phyloP scores from a whole-genome alignment of 2,888 invertebrate genomes.

The Morpho achilles region DNA sequence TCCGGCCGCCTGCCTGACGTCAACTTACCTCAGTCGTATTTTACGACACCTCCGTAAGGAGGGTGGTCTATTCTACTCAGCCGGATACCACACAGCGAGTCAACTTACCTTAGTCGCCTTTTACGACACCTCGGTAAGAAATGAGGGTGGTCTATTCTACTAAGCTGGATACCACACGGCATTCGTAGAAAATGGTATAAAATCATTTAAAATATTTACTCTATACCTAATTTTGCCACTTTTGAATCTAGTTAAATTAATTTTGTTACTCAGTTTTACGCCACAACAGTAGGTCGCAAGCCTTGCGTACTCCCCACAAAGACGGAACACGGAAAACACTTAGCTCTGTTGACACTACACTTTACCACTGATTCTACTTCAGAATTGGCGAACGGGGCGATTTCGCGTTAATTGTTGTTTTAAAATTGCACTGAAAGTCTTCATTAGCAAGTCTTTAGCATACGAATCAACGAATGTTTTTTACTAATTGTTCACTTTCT shows the following conservation, averaged over 20 bases:
- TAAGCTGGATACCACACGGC: no score
- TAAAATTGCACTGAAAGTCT: conserved; percentile 25
- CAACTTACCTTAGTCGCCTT: no score
- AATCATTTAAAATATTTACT: neutral
- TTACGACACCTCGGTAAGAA: no score
- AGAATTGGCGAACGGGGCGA: conserved; percentile 42
- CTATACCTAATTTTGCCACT: no score
- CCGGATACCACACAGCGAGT: no score
- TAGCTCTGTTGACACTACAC: conserved; percentile 76
- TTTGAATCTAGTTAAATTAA: neutral
- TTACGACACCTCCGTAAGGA: no score
- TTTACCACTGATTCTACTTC: conserved; percentile 62
- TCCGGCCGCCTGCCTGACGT: no score
- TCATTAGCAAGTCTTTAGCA: conserved; percentile 22
- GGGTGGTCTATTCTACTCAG: no score
- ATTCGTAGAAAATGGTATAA: no score
- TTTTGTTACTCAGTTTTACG: conserved; percentile 23
- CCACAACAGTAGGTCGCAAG: conserved; percentile 8
- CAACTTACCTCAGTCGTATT: no score
- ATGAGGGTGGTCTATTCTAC: no score
- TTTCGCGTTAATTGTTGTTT: conserved; percentile 38
- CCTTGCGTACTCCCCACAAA: conserved; percentile 52
- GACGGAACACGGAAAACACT: conserved; percentile 70
- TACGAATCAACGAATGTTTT: conserved; percentile 2
- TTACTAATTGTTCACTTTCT: neutral